Evolutionary conservation across 2,888 invertebrate genomes (phyloP).

Genomic region (Autographa pulchrina): DNA sequence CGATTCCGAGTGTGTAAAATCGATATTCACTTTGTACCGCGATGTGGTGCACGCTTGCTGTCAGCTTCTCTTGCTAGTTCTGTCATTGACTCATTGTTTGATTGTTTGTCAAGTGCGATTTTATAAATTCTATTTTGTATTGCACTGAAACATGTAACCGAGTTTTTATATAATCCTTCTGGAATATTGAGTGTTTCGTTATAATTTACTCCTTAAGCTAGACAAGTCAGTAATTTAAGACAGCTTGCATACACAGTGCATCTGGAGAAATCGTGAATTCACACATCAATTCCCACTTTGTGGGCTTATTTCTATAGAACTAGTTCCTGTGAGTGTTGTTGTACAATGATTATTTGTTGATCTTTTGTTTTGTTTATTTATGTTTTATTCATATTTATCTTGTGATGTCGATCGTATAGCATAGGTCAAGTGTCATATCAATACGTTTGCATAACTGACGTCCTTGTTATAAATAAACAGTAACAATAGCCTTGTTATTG

Average conservation of each 20-base stretch:
- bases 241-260: neutral
- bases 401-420: neutral
- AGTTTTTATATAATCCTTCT: neutral
- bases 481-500: conserved; percentile 4
- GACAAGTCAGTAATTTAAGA: neutral
- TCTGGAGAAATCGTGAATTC: conserved; percentile 25
- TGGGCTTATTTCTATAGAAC: conserved; percentile 9
- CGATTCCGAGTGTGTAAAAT: neutral
- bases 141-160: neutral
- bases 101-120: conserved; percentile 5
- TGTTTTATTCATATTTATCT: neutral
- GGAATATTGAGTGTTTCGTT: neutral
- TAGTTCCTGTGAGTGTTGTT: conserved; percentile 34
- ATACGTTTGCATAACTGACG: neutral
- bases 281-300: conserved; percentile 21
- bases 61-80: neutral
- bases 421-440: conserved; percentile 5
- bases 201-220: neutral
- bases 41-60: neutral
- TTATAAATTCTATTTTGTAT: conserved; percentile 12
- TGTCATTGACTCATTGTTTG: conserved; percentile 5
- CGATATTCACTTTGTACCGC: neutral
- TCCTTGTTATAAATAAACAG: conserved; percentile 2
- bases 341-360: neutral
- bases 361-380: neutral